Conservation (phyloP, 2,888 invertebrate species). For the Ennomos fuscantarius region DNA sequence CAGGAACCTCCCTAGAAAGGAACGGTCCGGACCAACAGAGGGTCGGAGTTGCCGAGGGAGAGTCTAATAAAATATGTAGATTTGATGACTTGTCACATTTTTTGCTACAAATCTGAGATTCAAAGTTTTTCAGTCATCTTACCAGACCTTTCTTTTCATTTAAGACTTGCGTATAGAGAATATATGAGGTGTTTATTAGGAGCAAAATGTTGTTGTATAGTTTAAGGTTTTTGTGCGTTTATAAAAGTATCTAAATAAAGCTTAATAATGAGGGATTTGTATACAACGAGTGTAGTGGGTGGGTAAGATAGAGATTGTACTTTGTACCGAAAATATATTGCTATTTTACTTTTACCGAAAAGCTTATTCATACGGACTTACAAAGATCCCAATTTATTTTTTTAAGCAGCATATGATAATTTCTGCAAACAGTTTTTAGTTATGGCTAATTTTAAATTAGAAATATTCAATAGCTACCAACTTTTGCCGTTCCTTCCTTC, state of each 20-base stretch:
- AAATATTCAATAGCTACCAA: background rate
- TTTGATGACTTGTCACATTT: slow-evolving; percentile 85
- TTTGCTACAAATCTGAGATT: slow-evolving; percentile 82
- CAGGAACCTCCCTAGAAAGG: slow-evolving; percentile 53
- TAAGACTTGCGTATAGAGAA: slow-evolving; percentile 49
- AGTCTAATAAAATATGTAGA: slow-evolving; percentile 85
- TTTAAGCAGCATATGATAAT: too few species aligned
- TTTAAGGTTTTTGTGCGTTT: background rate
- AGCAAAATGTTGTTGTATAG: background rate
- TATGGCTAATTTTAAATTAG: too few species aligned
- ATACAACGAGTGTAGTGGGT: too few species aligned
- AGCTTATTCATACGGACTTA: too few species aligned
- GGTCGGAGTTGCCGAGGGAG: slow-evolving; percentile 76
- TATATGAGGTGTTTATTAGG: background rate
- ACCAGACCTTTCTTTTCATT: slow-evolving; percentile 60
- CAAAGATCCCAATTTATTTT: too few species aligned
- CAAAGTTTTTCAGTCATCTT: slow-evolving; percentile 77
- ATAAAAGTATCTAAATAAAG: too few species aligned
- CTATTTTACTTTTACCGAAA: too few species aligned
- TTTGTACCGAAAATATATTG: too few species aligned
- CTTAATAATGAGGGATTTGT: too few species aligned
- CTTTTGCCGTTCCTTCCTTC: background rate
- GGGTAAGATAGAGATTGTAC: too few species aligned
- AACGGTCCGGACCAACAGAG: slow-evolving; percentile 70
- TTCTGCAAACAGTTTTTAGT: too few species aligned